These are phyloP conservation scores for Eupelmus urozonus DNA, from an alignment of 2,888 invertebrate genomes.

Conservation along the genomic window DNA sequence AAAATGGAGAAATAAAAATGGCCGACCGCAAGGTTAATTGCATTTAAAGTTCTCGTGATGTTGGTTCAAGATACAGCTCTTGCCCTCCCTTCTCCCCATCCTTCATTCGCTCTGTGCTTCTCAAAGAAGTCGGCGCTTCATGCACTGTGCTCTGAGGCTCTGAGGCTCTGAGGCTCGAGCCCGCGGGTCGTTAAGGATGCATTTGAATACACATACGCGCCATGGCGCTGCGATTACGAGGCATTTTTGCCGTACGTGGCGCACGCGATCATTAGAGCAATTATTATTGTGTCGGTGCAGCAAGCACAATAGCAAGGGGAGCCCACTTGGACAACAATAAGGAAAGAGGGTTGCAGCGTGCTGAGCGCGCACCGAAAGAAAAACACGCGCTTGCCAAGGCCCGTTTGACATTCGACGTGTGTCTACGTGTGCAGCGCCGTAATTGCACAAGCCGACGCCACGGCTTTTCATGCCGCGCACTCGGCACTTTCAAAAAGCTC, in stretches of 20 bases:
- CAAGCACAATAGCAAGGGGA: conserved; percentile 62
- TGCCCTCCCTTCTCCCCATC: neutral
- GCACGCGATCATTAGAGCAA: conserved; percentile 75
- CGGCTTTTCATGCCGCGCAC: conserved; percentile 10
- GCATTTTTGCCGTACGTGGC: conserved; percentile 69
- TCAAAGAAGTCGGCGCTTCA: too few relatives aligned
- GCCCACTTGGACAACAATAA: neutral
- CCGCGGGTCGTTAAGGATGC: conserved; percentile 30
- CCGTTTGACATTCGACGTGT: conserved; percentile 50
- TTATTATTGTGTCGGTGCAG: conserved; percentile 72
- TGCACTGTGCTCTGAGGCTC: conserved; percentile 25
- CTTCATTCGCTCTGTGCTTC: conserved; percentile 3
- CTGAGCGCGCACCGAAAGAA: neutral
- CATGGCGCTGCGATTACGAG: conserved; percentile 66
- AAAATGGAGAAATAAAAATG: too few relatives aligned
- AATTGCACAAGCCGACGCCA: conserved; percentile 36
- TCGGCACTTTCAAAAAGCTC: conserved; percentile 10
- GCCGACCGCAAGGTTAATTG: neutral
- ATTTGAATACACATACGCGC: conserved; percentile 36
- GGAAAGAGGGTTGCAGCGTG: conserved; percentile 18
- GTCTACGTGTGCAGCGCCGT: too few relatives aligned
- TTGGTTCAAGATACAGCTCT: neutral
- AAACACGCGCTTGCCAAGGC: conserved; percentile 25
- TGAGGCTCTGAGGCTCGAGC: neutral
- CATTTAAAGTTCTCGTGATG: neutral